Evolutionary conservation across 2,888 invertebrate genomes (phyloP), one percentile per base, ranked within the genome.

Genomic region (Coenonympha glycerion): DNA sequence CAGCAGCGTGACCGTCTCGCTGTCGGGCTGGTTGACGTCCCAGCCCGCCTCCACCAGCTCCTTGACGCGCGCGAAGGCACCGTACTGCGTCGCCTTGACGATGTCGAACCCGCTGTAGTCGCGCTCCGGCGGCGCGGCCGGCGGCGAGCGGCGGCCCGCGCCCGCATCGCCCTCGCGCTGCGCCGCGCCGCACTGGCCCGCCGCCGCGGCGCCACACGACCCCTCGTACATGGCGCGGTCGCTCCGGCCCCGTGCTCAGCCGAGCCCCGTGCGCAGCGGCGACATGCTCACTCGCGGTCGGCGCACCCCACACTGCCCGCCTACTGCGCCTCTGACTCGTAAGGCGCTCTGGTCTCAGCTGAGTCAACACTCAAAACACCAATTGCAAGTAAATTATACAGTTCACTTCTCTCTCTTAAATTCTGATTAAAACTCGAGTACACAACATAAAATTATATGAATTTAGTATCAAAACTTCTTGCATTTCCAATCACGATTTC

Each of bases 21-120:
- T 90, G 79, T 99, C 99, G 37, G 96, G 93, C 71, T 95, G 92
- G 79, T 98, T 98, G 9, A 98, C 96, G 86, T 98, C 95, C 85
- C 93, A 94, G 1, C 98, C 98, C 30, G 92, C 92, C 68, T 98
- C 97, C 3, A 99, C 90, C 22, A 99, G 88, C 77, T 98, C 95
- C 61, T 94, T 89, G 71, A 93, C 91, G 79, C 93, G 89, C 69
- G 91, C 91, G 71, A 95, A 90, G 4, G 96, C 94, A 1, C 99
- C 99, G 84, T 97, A 98, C 88, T 99, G 98, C 18, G 98, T 97
- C 6, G 97, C 97, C 87, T 95, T 95, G 18, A 97, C 95, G 65
- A 97, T 96, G 75, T 97, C 97, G 77, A 94, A 95, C 39, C 92
- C 92, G 74, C 93, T 92, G 73, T 93, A 94, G 74, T 92, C 92